phyloP scores from a whole-genome alignment of 2,797 vertebrate genomes.

The Buphagus erythrorhynchus region DNA sequence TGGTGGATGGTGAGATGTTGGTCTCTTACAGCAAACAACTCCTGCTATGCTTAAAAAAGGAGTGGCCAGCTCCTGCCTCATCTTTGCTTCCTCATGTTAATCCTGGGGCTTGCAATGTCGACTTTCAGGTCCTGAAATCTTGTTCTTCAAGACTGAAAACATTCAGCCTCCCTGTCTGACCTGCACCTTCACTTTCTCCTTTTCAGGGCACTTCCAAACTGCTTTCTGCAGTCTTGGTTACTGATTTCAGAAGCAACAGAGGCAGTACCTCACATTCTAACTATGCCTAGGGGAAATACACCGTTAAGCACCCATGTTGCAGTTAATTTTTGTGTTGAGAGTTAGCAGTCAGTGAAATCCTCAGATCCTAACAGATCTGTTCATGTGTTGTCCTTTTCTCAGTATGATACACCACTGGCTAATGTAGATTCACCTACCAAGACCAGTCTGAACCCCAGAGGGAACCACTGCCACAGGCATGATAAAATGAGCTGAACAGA shows the following conservation, averaged over 20 bases:
- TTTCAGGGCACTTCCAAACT: background rate
- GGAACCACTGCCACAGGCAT: background rate
- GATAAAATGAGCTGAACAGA: background rate
- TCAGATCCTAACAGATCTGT: fast-evolving
- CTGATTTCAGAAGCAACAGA: background rate
- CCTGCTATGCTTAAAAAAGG: background rate
- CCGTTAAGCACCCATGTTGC: fast-evolving
- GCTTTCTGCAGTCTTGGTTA: background rate
- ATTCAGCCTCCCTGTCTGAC: background rate
- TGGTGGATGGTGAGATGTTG: background rate
- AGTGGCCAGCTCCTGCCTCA: background rate
- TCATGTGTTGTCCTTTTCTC: background rate
- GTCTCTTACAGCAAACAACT: background rate
- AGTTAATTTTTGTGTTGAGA: background rate
- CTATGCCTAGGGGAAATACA: background rate
- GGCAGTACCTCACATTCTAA: background rate
- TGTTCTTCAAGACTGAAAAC: background rate
- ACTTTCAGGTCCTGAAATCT: background rate
- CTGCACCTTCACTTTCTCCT: background rate
- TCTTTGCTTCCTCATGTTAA: background rate
- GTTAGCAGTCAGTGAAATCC: background rate
- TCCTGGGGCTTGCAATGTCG: fast-evolving
- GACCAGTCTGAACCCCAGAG: background rate
- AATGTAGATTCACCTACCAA: background rate
- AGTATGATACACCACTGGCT: background rate